Evolutionary conservation across 2,797 vertebrate genomes (phyloP).

Genomic region (Podarcis siculus): DNA sequence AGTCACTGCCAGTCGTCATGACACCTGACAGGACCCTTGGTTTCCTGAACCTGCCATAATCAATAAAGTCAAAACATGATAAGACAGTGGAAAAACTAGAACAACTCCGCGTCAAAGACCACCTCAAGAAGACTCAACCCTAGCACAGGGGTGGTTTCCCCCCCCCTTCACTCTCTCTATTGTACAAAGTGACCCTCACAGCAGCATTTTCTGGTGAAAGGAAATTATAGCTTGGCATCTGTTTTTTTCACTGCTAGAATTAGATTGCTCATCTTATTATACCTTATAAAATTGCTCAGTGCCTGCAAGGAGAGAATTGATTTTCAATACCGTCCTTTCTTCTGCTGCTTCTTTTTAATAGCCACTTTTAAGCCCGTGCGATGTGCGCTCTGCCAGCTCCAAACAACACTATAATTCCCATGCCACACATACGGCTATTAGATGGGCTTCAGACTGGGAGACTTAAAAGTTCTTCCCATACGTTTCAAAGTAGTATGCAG

Average conservation of each 20-base stretch:
- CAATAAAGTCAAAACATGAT: not conserved
- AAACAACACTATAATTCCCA: slow-evolving; percentile 23
- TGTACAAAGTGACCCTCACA: slow-evolving; percentile 64
- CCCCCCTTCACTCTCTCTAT: not conserved
- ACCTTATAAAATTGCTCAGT: slow-evolving; percentile 68
- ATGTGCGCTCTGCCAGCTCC: not conserved
- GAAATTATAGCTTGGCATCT: slow-evolving; percentile 72
- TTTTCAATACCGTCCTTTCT: slow-evolving; percentile 62
- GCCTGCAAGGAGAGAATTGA: slow-evolving; percentile 70
- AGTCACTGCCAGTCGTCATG: not conserved
- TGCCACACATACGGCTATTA: not conserved
- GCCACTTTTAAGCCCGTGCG: slow-evolving; percentile 48
- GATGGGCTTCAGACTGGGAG: slow-evolving; percentile 25
- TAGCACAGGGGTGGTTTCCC: too few species aligned
- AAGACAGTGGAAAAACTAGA: slow-evolving; percentile 13
- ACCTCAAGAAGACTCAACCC: not conserved
- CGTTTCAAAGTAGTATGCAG: not conserved
- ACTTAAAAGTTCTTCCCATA: not conserved
- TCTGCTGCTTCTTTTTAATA: slow-evolving; percentile 53
- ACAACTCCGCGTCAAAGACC: not conserved
- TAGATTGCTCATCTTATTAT: slow-evolving; percentile 75
- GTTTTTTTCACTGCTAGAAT: slow-evolving; percentile 72
- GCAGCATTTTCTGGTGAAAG: slow-evolving; percentile 62
- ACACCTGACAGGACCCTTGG: not conserved
- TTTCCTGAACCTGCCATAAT: not conserved